Conservation (phyloP, 2,113 vertebrate species). For the Holacanthus passer region DNA sequence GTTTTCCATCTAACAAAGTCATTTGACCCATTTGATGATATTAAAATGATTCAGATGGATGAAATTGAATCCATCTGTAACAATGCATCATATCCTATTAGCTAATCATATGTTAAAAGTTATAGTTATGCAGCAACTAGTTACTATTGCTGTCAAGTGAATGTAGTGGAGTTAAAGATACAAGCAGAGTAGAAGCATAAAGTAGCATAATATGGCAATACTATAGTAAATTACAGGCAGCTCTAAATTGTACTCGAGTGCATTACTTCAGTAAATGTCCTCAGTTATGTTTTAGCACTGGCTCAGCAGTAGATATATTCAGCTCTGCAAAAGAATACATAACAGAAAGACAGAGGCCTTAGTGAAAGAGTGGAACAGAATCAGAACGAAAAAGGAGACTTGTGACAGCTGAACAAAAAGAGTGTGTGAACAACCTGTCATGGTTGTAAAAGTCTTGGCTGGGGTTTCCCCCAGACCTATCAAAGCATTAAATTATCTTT, state of each 20-base stretch:
- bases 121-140: too few species aligned
- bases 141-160: too few species aligned
- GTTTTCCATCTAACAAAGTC: too few species aligned
- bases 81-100: too few species aligned
- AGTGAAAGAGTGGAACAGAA: not conserved
- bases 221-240: too few species aligned
- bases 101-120: too few species aligned
- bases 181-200: too few species aligned
- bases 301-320: not conserved
- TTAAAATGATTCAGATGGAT: too few species aligned
- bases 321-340: not conserved
- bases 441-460: conserved; percentile 12
- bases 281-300: not conserved
- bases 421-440: conserved; percentile 16
- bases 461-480: conserved; percentile 40
- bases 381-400: not conserved
- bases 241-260: not conserved
- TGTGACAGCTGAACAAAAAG: conserved; percentile 6
- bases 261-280: not conserved
- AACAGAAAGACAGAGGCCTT: not conserved
- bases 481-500: conserved; percentile 16
- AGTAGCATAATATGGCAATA: too few species aligned
- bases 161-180: too few species aligned
- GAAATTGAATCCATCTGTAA: too few species aligned
- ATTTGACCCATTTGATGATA: too few species aligned